These are phyloP conservation scores for Thermophis baileyi DNA, from an alignment of 2,113 vertebrate genomes.

Conservation along the genomic window DNA sequence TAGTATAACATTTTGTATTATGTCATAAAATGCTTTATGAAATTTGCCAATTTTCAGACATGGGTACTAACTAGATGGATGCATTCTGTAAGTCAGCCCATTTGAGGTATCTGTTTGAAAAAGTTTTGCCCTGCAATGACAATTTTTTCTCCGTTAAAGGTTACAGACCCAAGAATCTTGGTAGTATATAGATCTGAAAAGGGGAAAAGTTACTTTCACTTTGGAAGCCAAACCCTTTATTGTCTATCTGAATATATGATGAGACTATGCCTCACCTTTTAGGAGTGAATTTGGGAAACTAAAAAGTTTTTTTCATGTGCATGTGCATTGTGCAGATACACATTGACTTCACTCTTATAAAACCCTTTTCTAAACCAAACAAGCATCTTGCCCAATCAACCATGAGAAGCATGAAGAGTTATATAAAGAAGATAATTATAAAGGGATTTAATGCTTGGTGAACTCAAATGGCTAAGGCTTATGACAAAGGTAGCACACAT, in stretches of 20 bases:
- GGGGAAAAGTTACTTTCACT: not conserved
- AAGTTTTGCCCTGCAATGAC: not conserved
- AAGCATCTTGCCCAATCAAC: conserved; percentile 54
- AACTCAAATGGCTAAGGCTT: conserved; percentile 49
- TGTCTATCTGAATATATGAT: not conserved
- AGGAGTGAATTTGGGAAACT: conserved; percentile 20
- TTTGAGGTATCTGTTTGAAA: not conserved
- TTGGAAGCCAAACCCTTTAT: not conserved
- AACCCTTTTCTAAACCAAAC: conserved; percentile 59
- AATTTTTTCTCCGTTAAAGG: not conserved
- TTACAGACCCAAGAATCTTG: not conserved
- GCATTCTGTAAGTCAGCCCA: not conserved
- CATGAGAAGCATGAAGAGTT: conserved; percentile 66
- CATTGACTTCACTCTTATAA: conserved; percentile 56
- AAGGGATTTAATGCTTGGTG: conserved; percentile 69
- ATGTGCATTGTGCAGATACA: not conserved
- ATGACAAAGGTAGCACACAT: conserved; percentile 30
- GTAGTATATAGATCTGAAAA: not conserved
- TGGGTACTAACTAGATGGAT: not conserved
- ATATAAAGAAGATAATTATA: conserved; percentile 71
- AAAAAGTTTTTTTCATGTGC: not conserved
- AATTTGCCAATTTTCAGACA: not conserved
- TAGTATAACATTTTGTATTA: not conserved
- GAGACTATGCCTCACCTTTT: not conserved
- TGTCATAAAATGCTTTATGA: not conserved